Evolutionary conservation across 2,888 invertebrate species (phyloP), one percentile per base, ranked within the genome.

Genomic region (Coenonympha glycerion): DNA sequence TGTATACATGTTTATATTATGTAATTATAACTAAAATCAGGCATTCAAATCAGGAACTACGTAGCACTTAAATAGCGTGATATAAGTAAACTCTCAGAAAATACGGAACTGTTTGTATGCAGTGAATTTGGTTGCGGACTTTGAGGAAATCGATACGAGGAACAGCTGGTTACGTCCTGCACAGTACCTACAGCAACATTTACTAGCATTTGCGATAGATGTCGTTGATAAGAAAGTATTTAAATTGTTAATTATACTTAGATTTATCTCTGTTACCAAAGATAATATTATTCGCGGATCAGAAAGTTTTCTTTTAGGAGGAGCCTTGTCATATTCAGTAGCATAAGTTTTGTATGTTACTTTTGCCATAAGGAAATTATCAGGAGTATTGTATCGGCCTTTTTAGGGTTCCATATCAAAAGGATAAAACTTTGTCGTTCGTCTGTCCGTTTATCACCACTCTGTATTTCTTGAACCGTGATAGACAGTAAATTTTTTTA

Each of bases 111-210:
- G 64, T 56, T 65, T 63, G 62, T 65, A 71, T 76, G 76, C 73
- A 72, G 79, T 73, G 71, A 76, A 79, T 69, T 74, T 72, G 66
- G 56, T 69, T 69, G 73, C 69, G 69, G 71, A 67, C 70, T 63
- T 52, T 16, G 4, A 54, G 52, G 63, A 69, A 81, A 85, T 85
- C 85, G 68, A 85, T 85, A 75, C 34, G 6, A 54, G 44, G 60
- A 80, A 77, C 83, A 82, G 83, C 82, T 82, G 84, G 71, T 74
- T 58, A 57, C 46, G 53, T 57, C 51, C 37, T 55, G 46, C 21
- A 13, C 19, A 24, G 24, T 3, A 21, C n/a, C n/a, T n/a, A n/a
- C 6, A 13, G 40, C 47, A 24, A 39, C 21, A 42, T 33, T 53
- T 48, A 5, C 21, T 11, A 6, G 30, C 13, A 9, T 1, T 6